phyloP scores from a whole-genome alignment of 2,113 vertebrate genomes.

The Dicrurus megarhynchus region DNA sequence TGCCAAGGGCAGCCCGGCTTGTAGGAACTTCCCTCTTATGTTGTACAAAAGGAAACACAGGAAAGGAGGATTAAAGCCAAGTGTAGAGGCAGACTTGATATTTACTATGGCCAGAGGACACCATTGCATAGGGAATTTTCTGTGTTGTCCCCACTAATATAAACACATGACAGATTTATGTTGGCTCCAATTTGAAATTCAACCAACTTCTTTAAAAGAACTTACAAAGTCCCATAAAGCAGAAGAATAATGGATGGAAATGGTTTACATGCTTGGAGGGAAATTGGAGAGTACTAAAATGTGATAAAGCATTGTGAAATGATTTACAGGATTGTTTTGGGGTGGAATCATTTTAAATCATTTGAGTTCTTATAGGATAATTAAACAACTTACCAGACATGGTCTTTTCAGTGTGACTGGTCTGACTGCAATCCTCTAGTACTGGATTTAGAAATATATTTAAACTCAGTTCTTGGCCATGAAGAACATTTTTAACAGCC shows the following conservation, averaged over 20 bases:
- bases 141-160: not conserved
- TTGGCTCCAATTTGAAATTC: not conserved
- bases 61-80: not conserved
- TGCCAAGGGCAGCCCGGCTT: rapidly evolving
- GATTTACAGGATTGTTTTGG: conserved; percentile 25
- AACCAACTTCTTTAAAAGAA: not conserved
- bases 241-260: not conserved
- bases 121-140: not conserved
- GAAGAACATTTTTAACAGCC: not conserved
- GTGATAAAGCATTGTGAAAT: not conserved
- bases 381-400: conserved; percentile 11
- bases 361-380: not conserved
- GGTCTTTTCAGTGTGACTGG: not conserved
- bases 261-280: not conserved
- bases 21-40: not conserved
- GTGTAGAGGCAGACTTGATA: not conserved
- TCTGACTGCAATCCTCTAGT: not conserved
- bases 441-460: not conserved
- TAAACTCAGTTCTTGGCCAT: not conserved
- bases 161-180: not conserved
- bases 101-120: not conserved
- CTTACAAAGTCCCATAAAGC: not conserved
- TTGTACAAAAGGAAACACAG: not conserved
- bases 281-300: not conserved
- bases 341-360: not conserved